Conservation (phyloP, 2,797 vertebrate genomes). For the Eospalax fontanierii region DNA sequence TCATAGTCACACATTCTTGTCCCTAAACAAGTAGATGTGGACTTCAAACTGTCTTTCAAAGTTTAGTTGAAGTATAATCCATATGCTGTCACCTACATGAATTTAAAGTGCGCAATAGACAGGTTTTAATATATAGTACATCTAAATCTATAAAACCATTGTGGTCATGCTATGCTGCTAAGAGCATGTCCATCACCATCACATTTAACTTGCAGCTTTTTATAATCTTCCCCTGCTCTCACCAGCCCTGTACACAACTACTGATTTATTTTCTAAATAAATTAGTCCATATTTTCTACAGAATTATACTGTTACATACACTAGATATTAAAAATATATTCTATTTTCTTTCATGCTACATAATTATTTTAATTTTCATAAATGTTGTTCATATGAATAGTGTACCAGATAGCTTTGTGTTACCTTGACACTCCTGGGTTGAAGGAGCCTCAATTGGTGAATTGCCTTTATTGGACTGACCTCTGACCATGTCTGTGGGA, state of each 20-base stretch:
- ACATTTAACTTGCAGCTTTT: neutral
- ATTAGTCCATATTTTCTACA: neutral
- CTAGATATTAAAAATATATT: too few species aligned
- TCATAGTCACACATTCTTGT: neutral
- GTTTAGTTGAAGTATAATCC: neutral
- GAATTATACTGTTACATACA: neutral
- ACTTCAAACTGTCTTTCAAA: neutral
- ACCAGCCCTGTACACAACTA: neutral
- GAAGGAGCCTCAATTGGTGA: too few species aligned
- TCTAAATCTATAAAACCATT: neutral
- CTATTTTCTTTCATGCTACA: neutral
- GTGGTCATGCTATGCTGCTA: neutral
- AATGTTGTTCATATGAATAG: neutral
- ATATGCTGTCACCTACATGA: neutral
- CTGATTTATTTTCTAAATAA: neutral
- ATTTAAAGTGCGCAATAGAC: neutral
- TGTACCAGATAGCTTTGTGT: too few species aligned
- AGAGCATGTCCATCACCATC: neutral
- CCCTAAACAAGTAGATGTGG: neutral
- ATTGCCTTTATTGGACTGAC: too few species aligned
- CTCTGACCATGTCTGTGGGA: too few species aligned
- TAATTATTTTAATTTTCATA: constrained; percentile 34
- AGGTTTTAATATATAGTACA: neutral
- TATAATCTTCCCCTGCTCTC: neutral
- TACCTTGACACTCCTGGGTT: too few species aligned